These are phyloP conservation scores for Synanceia verrucosa DNA, from an alignment of 2,797 vertebrate species.

Conservation along the genomic window DNA sequence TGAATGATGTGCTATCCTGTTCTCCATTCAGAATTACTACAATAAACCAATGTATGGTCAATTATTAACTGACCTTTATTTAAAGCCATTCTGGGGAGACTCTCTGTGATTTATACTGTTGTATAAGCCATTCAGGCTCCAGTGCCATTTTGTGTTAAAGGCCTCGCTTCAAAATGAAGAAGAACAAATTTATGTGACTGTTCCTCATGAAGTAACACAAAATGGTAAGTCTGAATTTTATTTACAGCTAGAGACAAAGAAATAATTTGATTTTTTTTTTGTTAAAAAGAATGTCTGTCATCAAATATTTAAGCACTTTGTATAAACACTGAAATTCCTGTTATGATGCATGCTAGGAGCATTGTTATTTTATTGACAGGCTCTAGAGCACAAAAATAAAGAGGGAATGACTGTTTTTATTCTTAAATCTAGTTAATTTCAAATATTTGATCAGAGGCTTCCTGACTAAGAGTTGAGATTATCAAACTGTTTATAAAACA, in stretches of 20 bases:
- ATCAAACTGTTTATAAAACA: neutral
- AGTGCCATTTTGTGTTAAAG: constrained; percentile 3
- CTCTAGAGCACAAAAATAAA: neutral
- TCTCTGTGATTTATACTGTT: constrained; percentile 10
- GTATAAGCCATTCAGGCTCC: neutral
- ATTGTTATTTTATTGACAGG: constrained; percentile 19
- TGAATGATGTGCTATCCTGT: neutral
- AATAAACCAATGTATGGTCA: constrained; percentile 24
- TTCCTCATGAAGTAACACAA: neutral
- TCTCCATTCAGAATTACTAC: constrained; percentile 13
- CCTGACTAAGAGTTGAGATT: neutral
- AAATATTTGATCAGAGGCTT: neutral
- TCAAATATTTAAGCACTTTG: neutral
- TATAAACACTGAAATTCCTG: neutral
- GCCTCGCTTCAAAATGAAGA: constrained; percentile 3
- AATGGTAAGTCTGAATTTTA: neutral
- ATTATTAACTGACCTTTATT: constrained; percentile 61
- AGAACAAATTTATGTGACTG: constrained; percentile 4
- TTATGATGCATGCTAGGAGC: neutral
- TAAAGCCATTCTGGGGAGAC: constrained; percentile 24
- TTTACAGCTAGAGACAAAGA: neutral
- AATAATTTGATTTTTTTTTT: neutral
- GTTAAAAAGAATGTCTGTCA: neutral
- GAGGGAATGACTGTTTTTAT: neutral
- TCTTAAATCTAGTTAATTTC: neutral